These are phyloP conservation scores for Dasyprocta punctata DNA, from an alignment of 2,113 vertebrate genomes.

Conservation along the genomic window DNA sequence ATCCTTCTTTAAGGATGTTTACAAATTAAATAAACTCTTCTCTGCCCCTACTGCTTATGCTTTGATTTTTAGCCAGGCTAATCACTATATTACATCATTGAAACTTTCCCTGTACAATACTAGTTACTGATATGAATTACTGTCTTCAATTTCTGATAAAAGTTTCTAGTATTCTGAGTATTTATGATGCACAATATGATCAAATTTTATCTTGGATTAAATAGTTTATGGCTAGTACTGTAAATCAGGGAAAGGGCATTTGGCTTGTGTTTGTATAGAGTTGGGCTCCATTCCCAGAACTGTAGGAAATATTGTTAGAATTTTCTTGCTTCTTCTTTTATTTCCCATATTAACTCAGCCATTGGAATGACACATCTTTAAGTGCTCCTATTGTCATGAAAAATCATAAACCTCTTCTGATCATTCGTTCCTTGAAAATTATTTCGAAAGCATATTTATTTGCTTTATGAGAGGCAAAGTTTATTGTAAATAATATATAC, in stretches of 20 bases:
- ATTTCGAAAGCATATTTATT: background rate
- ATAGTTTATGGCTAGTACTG: background rate
- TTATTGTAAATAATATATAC: background rate
- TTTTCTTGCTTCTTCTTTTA: background rate
- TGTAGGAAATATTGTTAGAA: background rate
- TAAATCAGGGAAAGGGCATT: background rate
- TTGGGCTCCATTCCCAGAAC: background rate
- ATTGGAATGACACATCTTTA: background rate
- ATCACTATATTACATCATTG: too few species aligned
- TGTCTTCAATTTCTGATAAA: background rate
- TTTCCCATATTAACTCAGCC: background rate
- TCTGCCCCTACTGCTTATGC: background rate
- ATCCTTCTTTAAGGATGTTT: background rate
- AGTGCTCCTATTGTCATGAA: background rate
- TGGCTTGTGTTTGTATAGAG: background rate
- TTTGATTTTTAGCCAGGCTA: background rate
- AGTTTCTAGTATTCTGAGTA: background rate
- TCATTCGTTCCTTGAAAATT: background rate
- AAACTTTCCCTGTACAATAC: background rate
- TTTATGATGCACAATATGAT: background rate
- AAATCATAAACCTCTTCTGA: background rate
- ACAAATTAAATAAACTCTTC: background rate
- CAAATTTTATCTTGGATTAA: background rate
- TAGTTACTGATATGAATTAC: background rate
- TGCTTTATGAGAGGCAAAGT: background rate